Base-by-base conservation (phyloP, 92 coral and sea anemone genomes). In the Pocillopora meandrina region DNA sequence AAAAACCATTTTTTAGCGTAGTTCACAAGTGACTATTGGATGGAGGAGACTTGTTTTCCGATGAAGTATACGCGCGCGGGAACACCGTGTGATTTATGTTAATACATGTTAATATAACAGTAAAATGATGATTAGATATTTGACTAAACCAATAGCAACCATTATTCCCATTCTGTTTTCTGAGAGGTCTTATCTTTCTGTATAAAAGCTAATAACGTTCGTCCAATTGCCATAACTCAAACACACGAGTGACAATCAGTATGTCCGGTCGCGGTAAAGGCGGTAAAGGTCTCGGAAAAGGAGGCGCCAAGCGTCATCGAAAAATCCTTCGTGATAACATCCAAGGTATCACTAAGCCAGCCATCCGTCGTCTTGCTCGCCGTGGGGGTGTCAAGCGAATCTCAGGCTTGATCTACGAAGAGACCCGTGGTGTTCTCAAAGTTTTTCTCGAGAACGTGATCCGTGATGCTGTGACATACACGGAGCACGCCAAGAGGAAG, bases 241-340 rank as follows among this genome's bases (percentile, higher is more conserved):
- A 42, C 52, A 42, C 52, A 42, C 6, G 52, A 7, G 5, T 42
- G 8, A 42, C 0, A 57, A 26, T 55, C 55, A 79, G 52, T 66
- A 93, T 91, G 95, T 91, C 97, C 57, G 95, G 97, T 70, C 91
- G 97, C 73, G 97, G 97, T 69, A 93, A 92, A 87, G 98, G 95
- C 87, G 95, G 98, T 79, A 92, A 94, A 87, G 95, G 98, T 90
- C 89, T 94, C 58, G 98, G 98, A 90, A 94, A 94, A 78, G 98
- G 98, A 94, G 98, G 95, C 89, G 93, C 98, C 89, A 94, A 94
- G 95, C 95, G 98, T 82, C 98, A 94, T 82, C 95, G 98, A 56
- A 94, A 94, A 85, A 94, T 94, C 86, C 93, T 94, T 59, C 98
- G 98, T 72, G 98, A 94, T 71, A 94, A 92, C 93, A 94, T 94